A percentile compares a stretch with the other conserved stretches of the same genome.
phyloP scores from a whole-genome alignment of 2,888 invertebrate species.

The Zonitis immaculata region DNA sequence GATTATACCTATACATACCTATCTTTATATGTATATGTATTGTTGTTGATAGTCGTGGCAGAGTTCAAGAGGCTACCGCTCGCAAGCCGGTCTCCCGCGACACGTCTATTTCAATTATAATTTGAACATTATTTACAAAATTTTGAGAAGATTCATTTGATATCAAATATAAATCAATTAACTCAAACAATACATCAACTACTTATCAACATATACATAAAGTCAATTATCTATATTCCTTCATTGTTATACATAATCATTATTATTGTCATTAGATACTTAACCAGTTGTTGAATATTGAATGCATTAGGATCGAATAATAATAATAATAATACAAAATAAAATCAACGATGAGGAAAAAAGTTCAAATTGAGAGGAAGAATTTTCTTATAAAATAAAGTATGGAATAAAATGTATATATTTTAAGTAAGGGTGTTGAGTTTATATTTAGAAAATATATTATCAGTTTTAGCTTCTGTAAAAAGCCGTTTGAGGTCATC shows the following conservation, averaged over 20 bases:
- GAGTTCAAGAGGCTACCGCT: constrained; percentile 17
- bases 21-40: constrained; percentile 35
- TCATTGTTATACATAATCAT: neutral
- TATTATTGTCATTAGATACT: neutral
- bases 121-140: constrained; percentile 5
- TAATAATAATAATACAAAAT: no score
- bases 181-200: neutral
- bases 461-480: constrained; percentile 7
- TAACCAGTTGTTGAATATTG: constrained; percentile 5
- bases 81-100: constrained; percentile 15
- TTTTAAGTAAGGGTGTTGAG: neutral
- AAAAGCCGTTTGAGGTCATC: constrained; percentile 7
- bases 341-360: no score
- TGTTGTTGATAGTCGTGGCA: constrained; percentile 26
- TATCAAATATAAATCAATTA: constrained; percentile 3
- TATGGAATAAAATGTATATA: neutral
- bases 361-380: neutral
- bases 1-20: no score
- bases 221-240: neutral
- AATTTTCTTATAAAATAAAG: neutral
- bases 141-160: no score
- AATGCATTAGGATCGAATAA: no score
- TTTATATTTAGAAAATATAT: neutral
- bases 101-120: constrained; percentile 11
- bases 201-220: constrained; percentile 7